These are phyloP conservation scores for Phrynocephalus guinanensis DNA, from an alignment of 2,797 vertebrate species.

Conservation along the genomic window DNA sequence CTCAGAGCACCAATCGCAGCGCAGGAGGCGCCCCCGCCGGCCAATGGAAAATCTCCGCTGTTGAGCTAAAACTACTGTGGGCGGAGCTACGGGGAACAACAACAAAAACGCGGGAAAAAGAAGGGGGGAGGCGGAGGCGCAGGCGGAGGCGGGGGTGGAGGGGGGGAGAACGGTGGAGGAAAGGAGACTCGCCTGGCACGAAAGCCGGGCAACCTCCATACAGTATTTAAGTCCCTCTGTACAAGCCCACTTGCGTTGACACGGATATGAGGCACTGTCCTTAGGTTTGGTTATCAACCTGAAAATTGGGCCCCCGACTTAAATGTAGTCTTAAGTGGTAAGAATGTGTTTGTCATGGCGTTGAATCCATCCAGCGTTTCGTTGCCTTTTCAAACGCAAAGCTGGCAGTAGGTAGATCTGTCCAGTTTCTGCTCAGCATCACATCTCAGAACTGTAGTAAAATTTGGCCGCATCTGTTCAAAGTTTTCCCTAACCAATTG, in stretches of 20 bases:
- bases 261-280: background rate
- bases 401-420: no score
- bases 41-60: constrained; percentile 42
- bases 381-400: no score
- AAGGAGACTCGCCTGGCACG: no score
- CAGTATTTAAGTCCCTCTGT: no score
- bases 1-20: constrained; percentile 45
- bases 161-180: no score
- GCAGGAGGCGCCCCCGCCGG: accelerated
- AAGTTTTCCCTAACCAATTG: background rate
- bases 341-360: no score
- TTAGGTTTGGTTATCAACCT: no score
- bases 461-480: background rate
- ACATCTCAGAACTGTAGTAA: no score
- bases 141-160: accelerated
- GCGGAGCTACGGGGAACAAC: accelerated
- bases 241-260: no score
- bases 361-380: background rate
- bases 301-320: background rate
- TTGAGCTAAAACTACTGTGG: accelerated
- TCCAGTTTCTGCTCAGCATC: background rate
- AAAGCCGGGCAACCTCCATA: no score
- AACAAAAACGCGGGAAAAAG: background rate
- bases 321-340: background rate
- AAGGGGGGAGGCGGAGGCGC: accelerated